Percentiles rank a stretch among this genome's conserved stretches.
These are phyloP conservation scores for Lomographa bimaculata DNA, from an alignment of 2,888 invertebrate genomes.

Conservation along the genomic window DNA sequence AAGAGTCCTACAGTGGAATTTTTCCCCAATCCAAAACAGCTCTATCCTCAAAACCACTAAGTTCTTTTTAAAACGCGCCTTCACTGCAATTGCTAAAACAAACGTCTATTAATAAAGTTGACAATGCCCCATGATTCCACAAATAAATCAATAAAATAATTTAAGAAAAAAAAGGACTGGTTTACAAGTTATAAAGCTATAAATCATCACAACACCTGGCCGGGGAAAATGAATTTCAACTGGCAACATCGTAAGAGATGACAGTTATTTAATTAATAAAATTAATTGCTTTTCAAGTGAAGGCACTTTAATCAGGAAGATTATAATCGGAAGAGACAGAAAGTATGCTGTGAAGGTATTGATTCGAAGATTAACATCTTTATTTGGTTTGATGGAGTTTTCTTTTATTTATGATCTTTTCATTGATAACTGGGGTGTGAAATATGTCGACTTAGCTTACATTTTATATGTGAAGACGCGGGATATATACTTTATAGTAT, in stretches of 20 bases:
- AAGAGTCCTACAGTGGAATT: too few relatives aligned
- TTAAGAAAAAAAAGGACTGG: constrained; percentile 15
- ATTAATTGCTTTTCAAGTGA: constrained; percentile 40
- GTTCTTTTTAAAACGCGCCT: background rate
- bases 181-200: constrained; percentile 13
- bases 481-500: too few relatives aligned
- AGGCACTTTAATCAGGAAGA: constrained; percentile 14
- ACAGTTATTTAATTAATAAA: constrained; percentile 42
- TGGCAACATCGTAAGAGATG: constrained; percentile 25
- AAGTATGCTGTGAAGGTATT: constrained; percentile 12
- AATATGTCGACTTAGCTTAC: too few relatives aligned
- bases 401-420: too few relatives aligned
- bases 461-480: too few relatives aligned
- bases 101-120: constrained; percentile 19
- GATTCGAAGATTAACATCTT: constrained; percentile 12
- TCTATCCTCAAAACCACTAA: background rate
- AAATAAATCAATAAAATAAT: constrained; percentile 25
- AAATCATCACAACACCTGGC: constrained; percentile 23
- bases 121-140: constrained; percentile 19
- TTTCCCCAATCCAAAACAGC: background rate
- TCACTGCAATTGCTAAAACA: constrained; percentile 10
- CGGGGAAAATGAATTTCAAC: constrained; percentile 11
- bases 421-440: too few relatives aligned
- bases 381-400: constrained; percentile 3
- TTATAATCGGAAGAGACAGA: constrained; percentile 10